These are phyloP conservation scores for Syrmaticus mikado DNA, from an alignment of 2,113 vertebrate genomes.

Conservation along the genomic window DNA sequence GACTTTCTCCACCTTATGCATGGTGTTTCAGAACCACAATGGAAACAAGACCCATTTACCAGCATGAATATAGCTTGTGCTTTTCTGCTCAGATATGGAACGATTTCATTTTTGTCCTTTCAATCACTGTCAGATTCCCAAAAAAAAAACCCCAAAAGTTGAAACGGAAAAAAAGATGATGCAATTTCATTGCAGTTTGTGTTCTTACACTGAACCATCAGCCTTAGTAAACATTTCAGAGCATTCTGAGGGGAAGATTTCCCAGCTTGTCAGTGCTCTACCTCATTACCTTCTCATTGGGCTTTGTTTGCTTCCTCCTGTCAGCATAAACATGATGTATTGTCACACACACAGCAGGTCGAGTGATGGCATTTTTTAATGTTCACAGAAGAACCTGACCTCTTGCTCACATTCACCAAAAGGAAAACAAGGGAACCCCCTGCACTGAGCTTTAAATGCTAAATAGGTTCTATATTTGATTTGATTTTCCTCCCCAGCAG, in stretches of 20 bases:
- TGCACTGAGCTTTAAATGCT: constrained; percentile 30
- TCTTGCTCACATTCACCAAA: constrained; percentile 9
- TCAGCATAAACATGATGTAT: constrained; percentile 24
- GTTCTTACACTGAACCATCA: not conserved
- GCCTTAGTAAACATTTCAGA: constrained; percentile 31
- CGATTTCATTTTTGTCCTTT: not conserved
- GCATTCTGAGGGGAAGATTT: constrained; percentile 11
- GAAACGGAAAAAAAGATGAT: not conserved
- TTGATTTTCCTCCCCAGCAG: constrained; percentile 48
- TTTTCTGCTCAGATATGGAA: not conserved
- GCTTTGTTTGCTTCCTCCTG: constrained; percentile 27
- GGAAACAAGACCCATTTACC: not conserved
- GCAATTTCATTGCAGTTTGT: not conserved
- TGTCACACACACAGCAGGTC: constrained; percentile 1
- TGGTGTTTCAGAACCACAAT: not conserved
- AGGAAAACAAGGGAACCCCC: constrained; percentile 28
- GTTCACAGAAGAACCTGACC: constrained; percentile 49
- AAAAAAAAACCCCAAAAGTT: not conserved
- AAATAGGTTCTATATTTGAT: constrained; percentile 30
- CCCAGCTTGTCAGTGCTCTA: not conserved
- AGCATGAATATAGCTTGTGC: accelerated
- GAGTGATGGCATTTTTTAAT: constrained; percentile 43
- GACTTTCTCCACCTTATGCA: accelerated
- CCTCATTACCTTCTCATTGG: constrained; percentile 48
- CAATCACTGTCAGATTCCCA: not conserved